Percentiles rank a stretch among this genome's conserved stretches.
phyloP scores from a whole-genome alignment of 2,797 vertebrate genomes.

The Cacajao melanocephalus region DNA sequence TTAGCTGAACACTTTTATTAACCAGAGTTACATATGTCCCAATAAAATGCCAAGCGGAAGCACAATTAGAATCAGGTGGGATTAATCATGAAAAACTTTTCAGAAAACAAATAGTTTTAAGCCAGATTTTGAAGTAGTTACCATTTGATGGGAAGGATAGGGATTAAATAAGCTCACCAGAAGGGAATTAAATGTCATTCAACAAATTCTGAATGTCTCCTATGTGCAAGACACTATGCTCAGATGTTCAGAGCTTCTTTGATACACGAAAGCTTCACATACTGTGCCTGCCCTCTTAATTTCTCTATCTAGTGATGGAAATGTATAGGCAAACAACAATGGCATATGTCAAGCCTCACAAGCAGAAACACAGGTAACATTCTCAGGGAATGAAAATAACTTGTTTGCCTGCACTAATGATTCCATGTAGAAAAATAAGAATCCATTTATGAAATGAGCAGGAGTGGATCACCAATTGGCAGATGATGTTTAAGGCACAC shows the following conservation, averaged over 20 bases:
- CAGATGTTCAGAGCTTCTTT: neutral
- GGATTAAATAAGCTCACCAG: neutral
- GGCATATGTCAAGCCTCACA: neutral
- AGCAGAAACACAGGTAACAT: neutral
- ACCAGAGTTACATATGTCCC: neutral
- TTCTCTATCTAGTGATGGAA: neutral
- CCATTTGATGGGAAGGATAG: neutral
- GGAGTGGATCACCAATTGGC: neutral
- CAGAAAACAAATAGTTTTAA: conserved; percentile 11
- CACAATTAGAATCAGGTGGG: neutral
- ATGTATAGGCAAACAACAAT: neutral
- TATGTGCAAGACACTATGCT: neutral
- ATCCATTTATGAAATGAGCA: neutral
- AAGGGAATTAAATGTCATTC: conserved; percentile 19
- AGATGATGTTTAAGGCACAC: neutral
- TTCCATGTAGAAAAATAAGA: conserved; percentile 25
- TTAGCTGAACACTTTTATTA: neutral
- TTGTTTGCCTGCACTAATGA: neutral
- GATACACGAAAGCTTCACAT: neutral
- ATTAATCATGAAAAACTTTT: neutral
- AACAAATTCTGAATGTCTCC: neutral
- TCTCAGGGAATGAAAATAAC: neutral
- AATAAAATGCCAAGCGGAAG: neutral
- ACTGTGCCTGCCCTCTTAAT: neutral
- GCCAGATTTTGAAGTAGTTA: conserved; percentile 34